Percentiles rank a stretch among this genome's conserved stretches.
These are phyloP conservation scores for Galendromus occidentalis DNA, from an alignment of 1,140 invertebrate species.

Conservation along the genomic window DNA sequence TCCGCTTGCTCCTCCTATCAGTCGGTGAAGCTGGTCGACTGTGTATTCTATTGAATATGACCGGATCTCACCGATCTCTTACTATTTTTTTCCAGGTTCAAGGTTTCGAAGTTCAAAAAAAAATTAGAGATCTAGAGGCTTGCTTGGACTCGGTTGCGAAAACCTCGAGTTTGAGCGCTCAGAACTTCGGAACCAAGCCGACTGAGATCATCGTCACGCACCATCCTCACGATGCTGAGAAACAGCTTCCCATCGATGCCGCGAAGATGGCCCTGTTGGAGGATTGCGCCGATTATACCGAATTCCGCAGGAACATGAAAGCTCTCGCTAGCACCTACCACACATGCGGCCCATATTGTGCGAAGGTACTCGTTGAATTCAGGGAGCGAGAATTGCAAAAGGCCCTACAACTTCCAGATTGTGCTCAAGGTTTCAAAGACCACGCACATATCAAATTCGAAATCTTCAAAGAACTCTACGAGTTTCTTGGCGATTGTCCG, in stretches of 20 bases:
- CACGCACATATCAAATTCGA: neutral
- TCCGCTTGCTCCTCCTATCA: too few species aligned
- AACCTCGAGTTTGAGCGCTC: conserved; percentile 53
- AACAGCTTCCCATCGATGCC: neutral
- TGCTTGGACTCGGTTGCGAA: conserved; percentile 46
- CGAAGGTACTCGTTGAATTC: neutral
- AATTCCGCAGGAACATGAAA: neutral
- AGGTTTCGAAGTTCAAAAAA: conserved; percentile 33
- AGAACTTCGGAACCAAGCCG: conserved; percentile 33
- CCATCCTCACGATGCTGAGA: neutral
- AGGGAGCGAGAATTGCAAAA: neutral
- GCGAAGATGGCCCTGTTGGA: neutral
- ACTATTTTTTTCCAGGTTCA: too few species aligned
- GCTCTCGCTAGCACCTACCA: neutral
- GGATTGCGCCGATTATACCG: neutral
- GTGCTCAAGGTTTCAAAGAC: neutral
- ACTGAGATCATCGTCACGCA: conserved; percentile 35
- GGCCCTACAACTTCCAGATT: neutral
- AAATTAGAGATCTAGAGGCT: conserved; percentile 47
- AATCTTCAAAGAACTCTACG: neutral
- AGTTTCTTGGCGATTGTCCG: neutral
- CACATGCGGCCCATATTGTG: neutral
- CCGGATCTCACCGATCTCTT: too few species aligned
- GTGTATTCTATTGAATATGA: too few species aligned
- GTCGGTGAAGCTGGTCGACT: too few species aligned